A percentile compares a stretch with the other conserved stretches of the same genome.
These are phyloP conservation scores for Melanostoma scalare DNA, from an alignment of 2,888 invertebrate genomes.

Conservation along the genomic window DNA sequence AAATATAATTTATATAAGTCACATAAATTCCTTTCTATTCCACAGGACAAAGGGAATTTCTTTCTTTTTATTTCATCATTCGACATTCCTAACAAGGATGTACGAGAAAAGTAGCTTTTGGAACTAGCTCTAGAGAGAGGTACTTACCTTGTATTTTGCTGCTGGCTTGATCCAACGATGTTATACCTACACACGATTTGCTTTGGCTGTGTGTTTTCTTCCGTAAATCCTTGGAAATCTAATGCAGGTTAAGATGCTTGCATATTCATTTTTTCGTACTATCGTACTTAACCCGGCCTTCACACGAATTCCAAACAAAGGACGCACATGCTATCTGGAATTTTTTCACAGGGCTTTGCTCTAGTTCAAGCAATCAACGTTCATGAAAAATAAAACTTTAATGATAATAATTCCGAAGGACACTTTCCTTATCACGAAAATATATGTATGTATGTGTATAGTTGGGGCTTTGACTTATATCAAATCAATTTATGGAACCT, in stretches of 20 bases:
- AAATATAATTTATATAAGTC: slow-evolving; percentile 70
- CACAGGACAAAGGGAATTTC: slow-evolving; percentile 61
- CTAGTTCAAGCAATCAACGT: slow-evolving; percentile 20
- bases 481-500: slow-evolving; percentile 67
- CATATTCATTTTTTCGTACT: slow-evolving; percentile 30
- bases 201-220: background rate
- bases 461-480: slow-evolving; percentile 34
- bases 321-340: slow-evolving; percentile 56
- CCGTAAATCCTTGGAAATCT: slow-evolving; percentile 56
- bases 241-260: slow-evolving; percentile 57
- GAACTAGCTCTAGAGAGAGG: slow-evolving; percentile 14
- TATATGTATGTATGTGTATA: slow-evolving; percentile 5
- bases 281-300: slow-evolving; percentile 31
- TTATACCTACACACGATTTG: slow-evolving; percentile 2
- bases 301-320: slow-evolving; percentile 46
- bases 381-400: slow-evolving; percentile 47
- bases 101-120: slow-evolving; percentile 8
- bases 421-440: slow-evolving; percentile 32
- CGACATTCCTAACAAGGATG: slow-evolving; percentile 29
- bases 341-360: slow-evolving; percentile 47
- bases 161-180: slow-evolving; percentile 37
- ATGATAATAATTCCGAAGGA: slow-evolving; percentile 22
- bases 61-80: slow-evolving; percentile 21
- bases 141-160: slow-evolving; percentile 40
- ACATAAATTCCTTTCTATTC: slow-evolving; percentile 64